phyloP scores from a whole-genome alignment of 35 echinoderm and acorn worm genomes.

The Heliocidaris tuberculata region DNA sequence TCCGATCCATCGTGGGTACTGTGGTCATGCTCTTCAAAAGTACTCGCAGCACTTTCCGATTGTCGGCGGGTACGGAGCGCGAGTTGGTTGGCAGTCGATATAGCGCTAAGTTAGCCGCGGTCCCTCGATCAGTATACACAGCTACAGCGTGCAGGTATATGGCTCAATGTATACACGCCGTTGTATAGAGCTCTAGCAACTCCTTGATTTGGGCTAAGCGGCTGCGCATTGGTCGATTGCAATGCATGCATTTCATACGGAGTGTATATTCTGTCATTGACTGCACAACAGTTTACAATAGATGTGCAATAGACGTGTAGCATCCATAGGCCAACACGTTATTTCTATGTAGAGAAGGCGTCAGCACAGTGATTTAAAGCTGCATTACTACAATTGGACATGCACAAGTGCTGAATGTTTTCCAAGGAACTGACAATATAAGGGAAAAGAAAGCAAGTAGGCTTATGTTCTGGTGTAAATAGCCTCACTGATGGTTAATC shows the following conservation, averaged over 20 bases:
- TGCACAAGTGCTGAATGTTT: neutral
- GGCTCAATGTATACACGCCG: neutral
- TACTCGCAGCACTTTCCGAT: constrained; percentile 15
- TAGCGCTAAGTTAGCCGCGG: constrained; percentile 32
- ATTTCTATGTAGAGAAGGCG: neutral
- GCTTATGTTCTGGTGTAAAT: too few species aligned
- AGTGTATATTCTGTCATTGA: constrained; percentile 35
- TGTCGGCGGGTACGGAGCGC: neutral
- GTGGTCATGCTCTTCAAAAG: constrained; percentile 25
- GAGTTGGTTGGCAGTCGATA: neutral
- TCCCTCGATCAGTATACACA: constrained; percentile 18
- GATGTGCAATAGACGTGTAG: constrained; percentile 20
- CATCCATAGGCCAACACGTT: constrained; percentile 22
- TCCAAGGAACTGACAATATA: neutral
- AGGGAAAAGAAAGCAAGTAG: too few species aligned
- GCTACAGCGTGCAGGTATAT: neutral
- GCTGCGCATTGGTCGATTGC: constrained; percentile 16
- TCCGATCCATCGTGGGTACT: constrained; percentile 23
- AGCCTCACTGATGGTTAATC: too few species aligned
- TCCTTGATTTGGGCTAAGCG: neutral
- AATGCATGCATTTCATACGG: neutral
- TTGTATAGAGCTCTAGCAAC: neutral
- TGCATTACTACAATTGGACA: neutral
- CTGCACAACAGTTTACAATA: constrained; percentile 8
- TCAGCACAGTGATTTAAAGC: constrained; percentile 5